Evolutionary conservation across 92 coral and sea anemone species (phyloP), one percentile per base, ranked within the genome.

Genomic region (Heteractis magnifica): DNA sequence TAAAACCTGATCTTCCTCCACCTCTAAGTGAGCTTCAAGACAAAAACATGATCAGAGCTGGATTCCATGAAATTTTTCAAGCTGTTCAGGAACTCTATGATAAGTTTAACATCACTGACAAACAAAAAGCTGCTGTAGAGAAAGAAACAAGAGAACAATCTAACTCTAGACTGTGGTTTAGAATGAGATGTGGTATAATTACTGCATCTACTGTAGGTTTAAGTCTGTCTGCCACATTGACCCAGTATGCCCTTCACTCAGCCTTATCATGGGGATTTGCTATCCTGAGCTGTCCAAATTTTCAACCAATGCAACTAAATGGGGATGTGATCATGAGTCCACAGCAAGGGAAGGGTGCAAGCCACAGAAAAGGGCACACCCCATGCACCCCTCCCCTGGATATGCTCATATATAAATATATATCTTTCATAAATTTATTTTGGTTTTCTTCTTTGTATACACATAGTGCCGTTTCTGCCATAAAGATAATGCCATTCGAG

Each of bases 201-300:
- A 87, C 90, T 64, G 88, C 90, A 34, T 83, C 88, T 20, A n/a
- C n/a, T n/a, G n/a, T n/a, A 87, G 65, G 75, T 87, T 75, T 64
- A 87, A 87, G 51, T 21, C 75, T 70, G 90, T 87, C 48, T 87
- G 90, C 70, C 88, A 77, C 68, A 87, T 78, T 12, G 78, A 87
- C 48, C 81, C 81, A 12, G 75, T 13, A 2, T 18, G n/a, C 14
- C 88, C 85, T 7, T 85, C 85, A 52, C 77, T 41, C 9, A 81
- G 87, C 71, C 78, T 86, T 19, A 81, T 86, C 44, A 86, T 80
- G 89, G 65, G 86, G 26, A 86, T 81, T 20, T 80, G 89, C 68
- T 56, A 81, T 76, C 89, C 89, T 0, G 89, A 86, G 71, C 20
- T 62, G 16, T n/a, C 75, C 2, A 81, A 80, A 72, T 86, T 81